A percentile compares a stretch with the other conserved stretches of the same genome.
Evolutionary conservation across 2,797 vertebrate species (phyloP).

Genomic region (Enteromius paludinosus): DNA sequence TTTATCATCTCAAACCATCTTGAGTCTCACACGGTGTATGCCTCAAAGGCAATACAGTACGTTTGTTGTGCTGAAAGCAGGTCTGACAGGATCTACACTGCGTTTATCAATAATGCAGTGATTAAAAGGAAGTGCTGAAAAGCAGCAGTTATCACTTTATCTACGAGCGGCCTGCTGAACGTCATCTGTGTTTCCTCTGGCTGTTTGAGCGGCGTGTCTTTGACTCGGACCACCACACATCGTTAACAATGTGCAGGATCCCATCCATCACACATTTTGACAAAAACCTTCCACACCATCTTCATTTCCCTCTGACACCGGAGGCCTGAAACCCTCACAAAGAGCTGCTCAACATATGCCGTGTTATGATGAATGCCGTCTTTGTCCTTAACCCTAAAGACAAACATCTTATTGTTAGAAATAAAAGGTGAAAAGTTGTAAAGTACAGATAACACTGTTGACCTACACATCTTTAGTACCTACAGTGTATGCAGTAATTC

Average conservation of each 20-base stretch:
- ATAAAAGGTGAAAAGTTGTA: background rate
- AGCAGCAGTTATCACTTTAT: conserved; percentile 47
- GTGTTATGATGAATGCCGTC: background rate
- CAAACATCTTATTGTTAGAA: conserved; percentile 1
- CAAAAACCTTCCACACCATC: conserved; percentile 28
- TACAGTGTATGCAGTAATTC: background rate
- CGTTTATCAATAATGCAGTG: conserved; percentile 24
- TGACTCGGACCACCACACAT: background rate
- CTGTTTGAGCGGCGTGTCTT: conserved; percentile 11
- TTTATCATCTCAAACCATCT: background rate
- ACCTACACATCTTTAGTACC: background rate
- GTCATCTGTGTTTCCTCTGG: conserved; percentile 10
- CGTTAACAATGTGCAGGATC: conserved; percentile 46
- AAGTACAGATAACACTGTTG: background rate
- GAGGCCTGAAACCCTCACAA: conserved; percentile 27
- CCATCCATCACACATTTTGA: conserved; percentile 38
- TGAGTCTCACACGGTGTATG: background rate
- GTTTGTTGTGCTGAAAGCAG: background rate
- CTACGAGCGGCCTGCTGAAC: conserved; percentile 44
- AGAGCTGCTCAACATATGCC: conserved; percentile 26
- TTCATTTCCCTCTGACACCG: conserved; percentile 26
- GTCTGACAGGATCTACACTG: background rate
- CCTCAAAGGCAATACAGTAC: background rate
- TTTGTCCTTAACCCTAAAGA: conserved; percentile 8
- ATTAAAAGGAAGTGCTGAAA: conserved; percentile 24